Evolutionary conservation across 2,113 vertebrate genomes (phyloP).

Genomic region (Butorides virescens): DNA sequence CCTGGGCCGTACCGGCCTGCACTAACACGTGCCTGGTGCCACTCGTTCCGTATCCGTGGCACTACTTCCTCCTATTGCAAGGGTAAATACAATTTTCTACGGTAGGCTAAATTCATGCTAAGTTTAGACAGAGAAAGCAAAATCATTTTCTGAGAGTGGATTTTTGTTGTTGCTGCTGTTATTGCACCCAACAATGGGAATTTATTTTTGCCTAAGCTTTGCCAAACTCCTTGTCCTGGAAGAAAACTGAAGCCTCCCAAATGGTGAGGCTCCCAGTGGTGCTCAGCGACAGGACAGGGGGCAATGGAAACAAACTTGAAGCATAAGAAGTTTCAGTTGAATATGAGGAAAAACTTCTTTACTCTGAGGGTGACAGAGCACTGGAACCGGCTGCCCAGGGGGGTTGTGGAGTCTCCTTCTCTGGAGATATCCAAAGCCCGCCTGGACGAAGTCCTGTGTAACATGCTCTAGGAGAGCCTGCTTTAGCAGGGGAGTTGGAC

Average conservation of each 20-base stretch:
- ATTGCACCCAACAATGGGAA: neutral
- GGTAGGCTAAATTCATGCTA: neutral
- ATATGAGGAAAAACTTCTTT: no score
- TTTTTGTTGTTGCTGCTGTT: neutral
- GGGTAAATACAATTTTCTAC: neutral
- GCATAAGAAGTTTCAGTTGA: no score
- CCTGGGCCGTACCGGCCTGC: fast-evolving
- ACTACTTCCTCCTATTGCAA: neutral
- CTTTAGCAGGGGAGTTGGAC: no score
- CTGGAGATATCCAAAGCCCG: no score
- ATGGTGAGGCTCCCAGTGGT: neutral
- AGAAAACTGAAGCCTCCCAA: neutral
- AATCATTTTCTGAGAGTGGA: neutral
- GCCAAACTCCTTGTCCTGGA: neutral
- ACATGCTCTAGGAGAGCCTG: no score
- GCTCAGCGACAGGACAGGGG: no score
- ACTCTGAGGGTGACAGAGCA: no score
- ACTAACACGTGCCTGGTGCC: no score
- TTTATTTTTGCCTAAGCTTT: neutral
- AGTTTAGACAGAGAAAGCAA: neutral
- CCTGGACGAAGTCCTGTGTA: no score
- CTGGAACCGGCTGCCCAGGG: no score
- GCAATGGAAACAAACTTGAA: no score
- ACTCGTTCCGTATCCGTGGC: fast-evolving
- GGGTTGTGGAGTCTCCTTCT: no score